Conservation (phyloP, 1,140 invertebrate species). For the Calycopis cecrops region DNA sequence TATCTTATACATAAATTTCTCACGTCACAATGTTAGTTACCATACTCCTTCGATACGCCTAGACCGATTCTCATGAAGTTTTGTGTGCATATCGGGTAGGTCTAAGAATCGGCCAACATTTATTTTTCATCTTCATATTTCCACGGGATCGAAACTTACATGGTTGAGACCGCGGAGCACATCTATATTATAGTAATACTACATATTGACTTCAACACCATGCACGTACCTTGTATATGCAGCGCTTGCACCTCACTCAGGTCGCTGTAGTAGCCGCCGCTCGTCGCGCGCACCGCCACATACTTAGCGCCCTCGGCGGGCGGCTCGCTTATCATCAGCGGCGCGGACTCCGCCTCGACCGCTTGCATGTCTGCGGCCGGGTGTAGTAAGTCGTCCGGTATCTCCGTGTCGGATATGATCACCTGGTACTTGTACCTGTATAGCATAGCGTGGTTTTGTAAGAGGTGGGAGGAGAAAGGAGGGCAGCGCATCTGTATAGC, state of each 20-base stretch:
- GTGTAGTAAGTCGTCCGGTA: conserved; percentile 51
- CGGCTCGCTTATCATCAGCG: conserved; percentile 74
- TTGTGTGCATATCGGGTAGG: no score
- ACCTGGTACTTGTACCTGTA: conserved; percentile 79
- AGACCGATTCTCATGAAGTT: no score
- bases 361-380: conserved; percentile 74
- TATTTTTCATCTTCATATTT: no score
- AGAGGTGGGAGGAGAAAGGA: not conserved
- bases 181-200: no score
- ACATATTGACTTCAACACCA: conserved; percentile 17
- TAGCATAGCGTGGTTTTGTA: conserved; percentile 25
- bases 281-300: conserved; percentile 78
- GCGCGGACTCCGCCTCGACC: conserved; percentile 71
- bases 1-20: no score
- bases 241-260: conserved; percentile 78
- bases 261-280: conserved; percentile 79
- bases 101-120: no score
- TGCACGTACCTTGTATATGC: conserved; percentile 60
- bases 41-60: no score
- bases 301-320: conserved; percentile 75
- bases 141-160: no score
- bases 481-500: not conserved
- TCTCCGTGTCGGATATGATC: conserved; percentile 74
- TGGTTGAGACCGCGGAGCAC: no score
- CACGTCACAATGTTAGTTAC: no score